A percentile compares a stretch with the other conserved stretches of the same genome.
These are phyloP conservation scores for Xerus inauris DNA, from an alignment of 2,113 vertebrate species.

Conservation along the genomic window DNA sequence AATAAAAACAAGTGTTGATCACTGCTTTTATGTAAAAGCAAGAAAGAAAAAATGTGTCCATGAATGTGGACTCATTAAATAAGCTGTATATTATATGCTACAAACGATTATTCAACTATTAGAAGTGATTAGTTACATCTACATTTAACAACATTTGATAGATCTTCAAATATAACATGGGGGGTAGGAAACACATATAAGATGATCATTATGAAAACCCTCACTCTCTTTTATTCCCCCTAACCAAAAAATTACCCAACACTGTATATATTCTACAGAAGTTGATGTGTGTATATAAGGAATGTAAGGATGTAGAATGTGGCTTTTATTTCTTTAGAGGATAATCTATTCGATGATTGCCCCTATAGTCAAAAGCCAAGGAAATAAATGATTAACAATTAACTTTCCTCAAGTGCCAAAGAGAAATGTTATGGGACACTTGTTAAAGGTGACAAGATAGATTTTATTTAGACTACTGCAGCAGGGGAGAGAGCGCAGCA, in stretches of 20 bases:
- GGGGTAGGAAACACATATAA: not conserved
- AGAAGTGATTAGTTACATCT: not conserved
- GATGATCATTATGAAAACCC: not conserved
- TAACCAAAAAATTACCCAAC: not conserved
- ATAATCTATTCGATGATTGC: not conserved
- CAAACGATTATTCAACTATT: not conserved
- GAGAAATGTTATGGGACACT: not conserved
- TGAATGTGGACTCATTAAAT: no score
- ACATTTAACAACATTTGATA: not conserved
- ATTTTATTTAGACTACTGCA: not conserved
- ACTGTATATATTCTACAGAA: not conserved
- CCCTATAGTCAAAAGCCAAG: not conserved
- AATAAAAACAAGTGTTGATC: not conserved
- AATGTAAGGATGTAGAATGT: not conserved
- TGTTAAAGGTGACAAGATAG: not conserved
- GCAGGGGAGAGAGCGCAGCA: not conserved
- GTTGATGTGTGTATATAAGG: no score
- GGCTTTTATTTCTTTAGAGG: not conserved
- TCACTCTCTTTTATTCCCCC: not conserved
- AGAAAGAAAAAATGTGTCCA: not conserved
- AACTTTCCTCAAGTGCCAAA: not conserved
- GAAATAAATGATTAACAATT: not conserved
- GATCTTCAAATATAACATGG: not conserved
- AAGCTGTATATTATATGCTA: not conserved
- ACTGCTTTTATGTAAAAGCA: not conserved